These are phyloP conservation scores for Tiliqua scincoides DNA, from an alignment of 2,113 vertebrate species.

Conservation along the genomic window DNA sequence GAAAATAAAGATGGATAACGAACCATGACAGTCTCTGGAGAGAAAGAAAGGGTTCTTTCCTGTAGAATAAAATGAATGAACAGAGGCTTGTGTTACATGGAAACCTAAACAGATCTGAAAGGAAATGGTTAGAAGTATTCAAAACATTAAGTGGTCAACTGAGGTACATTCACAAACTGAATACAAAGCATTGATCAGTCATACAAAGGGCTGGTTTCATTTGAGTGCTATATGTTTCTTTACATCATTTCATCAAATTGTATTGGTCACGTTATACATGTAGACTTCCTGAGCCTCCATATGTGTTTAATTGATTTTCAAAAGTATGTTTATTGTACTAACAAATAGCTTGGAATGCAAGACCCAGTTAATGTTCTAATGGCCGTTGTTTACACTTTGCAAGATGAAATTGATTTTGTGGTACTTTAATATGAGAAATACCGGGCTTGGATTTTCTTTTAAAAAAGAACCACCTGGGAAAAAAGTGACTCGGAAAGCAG, in stretches of 20 bases:
- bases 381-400: slow-evolving; percentile 65
- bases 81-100: slow-evolving; percentile 47
- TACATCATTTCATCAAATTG: slow-evolving; percentile 67
- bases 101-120: slow-evolving; percentile 38
- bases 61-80: slow-evolving; percentile 49
- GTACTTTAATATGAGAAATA: slow-evolving; percentile 18
- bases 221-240: slow-evolving; percentile 49
- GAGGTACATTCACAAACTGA: slow-evolving; percentile 39
- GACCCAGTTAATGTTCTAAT: slow-evolving; percentile 65
- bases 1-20: neutral
- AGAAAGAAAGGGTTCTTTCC: slow-evolving; percentile 34
- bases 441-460: neutral
- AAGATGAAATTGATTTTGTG: slow-evolving; percentile 57
- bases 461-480: neutral
- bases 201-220: slow-evolving; percentile 56
- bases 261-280: slow-evolving; percentile 60
- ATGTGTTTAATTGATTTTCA: slow-evolving; percentile 67
- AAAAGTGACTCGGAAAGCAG: slow-evolving; percentile 34
- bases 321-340: slow-evolving; percentile 70
- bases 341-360: slow-evolving; percentile 62
- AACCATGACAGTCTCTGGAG: slow-evolving; percentile 6
- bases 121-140: slow-evolving; percentile 62
- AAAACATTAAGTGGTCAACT: slow-evolving; percentile 59
- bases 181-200: slow-evolving; percentile 32
- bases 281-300: slow-evolving; percentile 46